Base-by-base conservation (phyloP, 92 coral and sea anemone species). In the Zoanthus solanderi region DNA sequence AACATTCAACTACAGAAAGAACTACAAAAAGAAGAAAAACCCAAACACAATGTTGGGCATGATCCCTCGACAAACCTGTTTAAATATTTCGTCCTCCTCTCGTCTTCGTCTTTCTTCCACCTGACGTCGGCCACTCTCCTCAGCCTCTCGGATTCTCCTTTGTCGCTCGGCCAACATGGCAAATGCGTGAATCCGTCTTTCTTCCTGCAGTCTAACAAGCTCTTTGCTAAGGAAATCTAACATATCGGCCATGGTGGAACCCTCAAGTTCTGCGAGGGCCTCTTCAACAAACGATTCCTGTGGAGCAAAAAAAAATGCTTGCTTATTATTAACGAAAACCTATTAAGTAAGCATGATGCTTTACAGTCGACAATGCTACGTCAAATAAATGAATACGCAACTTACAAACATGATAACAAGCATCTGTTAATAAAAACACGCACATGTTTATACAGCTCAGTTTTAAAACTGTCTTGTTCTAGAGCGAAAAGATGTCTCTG, bases 141-240 rank as follows among this genome's bases (percentile, higher is more conserved):
- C 98, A 18, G 98, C 99, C 88, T 97, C 99, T 10, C 99, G 95
- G 68, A 97, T 95, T 79, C 99, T 89, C 68, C 99, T 89, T 76
- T 95, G 96, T 71, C 99, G 78, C 76, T 97, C 98, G 73, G 99
- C 99, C 90, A 97, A 83, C 99, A 97, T 97, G 31, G 99, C 97
- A 50, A 97, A 97, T 9, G 99, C 99, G 79, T 97, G 99, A 80
- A 97, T 95, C 44, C 98, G 86, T 52, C 99, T 92, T 71, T 96
- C 99, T 50, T 97, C 99, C 95, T 94, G 91, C 61, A 91, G 52
- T 14, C 73, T 88, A 78, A 90, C 87, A 6, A 90, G 71, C 63
- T 90, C 92, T 72, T 97, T 97, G 87, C 97, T 97, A 47, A 97
- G 93, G 80, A 95, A 97, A 71, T 95, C 99, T 78, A 97, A 97